Base-by-base conservation (phyloP, 2,888 invertebrate genomes). In the Patella ulyssiponensis region DNA sequence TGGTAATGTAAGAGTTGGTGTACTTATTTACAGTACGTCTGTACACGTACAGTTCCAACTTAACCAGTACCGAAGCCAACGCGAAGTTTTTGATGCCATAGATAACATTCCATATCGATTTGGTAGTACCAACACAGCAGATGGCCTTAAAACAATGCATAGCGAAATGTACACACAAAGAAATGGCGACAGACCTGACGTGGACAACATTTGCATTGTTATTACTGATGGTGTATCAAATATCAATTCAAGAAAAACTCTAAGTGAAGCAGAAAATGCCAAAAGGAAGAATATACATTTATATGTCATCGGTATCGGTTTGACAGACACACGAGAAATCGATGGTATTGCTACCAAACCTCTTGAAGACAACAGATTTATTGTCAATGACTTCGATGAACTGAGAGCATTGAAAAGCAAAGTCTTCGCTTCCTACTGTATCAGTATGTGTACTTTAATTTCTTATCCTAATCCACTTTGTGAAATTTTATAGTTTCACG, bases 161-260 rank as follows among this genome's bases (percentile, higher is more conserved):
- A 77, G 80, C 23, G 77, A 84, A 53, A 87, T 89, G 86, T 90
- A 88, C 78, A 83, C 83, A 2, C 53, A 71, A 14, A 78, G 73
- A 33, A 84, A 84, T 70, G 90, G 90, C 14, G 90, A 89, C 76
- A 81, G 89, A 71, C 72, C 79, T 2, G 81, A 81, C 73, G 86
- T 86, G 1, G 82, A 82, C 17, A 87, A 89, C 77, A 81, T 88
- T 76, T 86, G 82, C n/a, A 85, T 90, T 51, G 79, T 90, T 69
- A 82, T 90, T 33, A 90, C 90, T 20, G 90, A 90, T 79, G 91
- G 91, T 15, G 86, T 86, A 17, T 89, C 89, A 15, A 90, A 90
- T 81, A 88, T 90, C 69, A 86, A 90, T 71, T 82, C 83, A 3
- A 81, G 86, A 51, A 78, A 79, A 71, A 89, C 88, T 4, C 76